phyloP scores from a whole-genome alignment of 2,888 invertebrate genomes.

The Drosophila mulleri region DNA sequence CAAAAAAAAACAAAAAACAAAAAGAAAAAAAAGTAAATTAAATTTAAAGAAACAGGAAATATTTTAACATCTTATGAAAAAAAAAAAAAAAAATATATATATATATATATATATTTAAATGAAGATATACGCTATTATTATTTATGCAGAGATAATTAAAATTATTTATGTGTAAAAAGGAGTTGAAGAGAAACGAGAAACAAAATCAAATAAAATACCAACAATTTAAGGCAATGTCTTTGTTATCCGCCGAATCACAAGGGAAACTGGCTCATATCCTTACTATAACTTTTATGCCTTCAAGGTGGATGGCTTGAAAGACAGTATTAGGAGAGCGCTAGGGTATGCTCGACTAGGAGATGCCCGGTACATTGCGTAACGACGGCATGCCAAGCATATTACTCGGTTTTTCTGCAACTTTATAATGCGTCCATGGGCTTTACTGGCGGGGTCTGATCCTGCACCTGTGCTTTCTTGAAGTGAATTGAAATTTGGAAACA shows the following conservation, averaged over 20 bases:
- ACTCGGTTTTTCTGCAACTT: neutral
- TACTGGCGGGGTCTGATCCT: neutral
- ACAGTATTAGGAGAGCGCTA: no score
- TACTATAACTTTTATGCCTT: neutral
- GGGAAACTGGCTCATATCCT: neutral
- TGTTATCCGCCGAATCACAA: neutral
- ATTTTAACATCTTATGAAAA: slow-evolving; percentile 40
- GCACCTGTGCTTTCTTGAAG: no score
- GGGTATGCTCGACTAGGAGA: neutral
- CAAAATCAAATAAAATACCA: slow-evolving; percentile 38
- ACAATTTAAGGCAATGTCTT: slow-evolving; percentile 15
- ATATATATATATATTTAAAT: slow-evolving; percentile 16
- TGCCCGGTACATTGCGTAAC: neutral
- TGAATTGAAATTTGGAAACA: neutral
- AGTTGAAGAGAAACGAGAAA: neutral
- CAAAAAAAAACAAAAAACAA: neutral
- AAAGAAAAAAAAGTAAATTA: neutral
- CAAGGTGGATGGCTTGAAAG: no score
- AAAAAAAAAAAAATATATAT: neutral
- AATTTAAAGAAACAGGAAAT: slow-evolving; percentile 33
- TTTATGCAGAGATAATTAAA: slow-evolving; percentile 64
- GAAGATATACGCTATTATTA: slow-evolving; percentile 50
- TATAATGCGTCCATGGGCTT: neutral
- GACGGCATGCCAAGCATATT: neutral
- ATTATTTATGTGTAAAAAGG: slow-evolving; percentile 67